Conservation (phyloP, 2,113 vertebrate species). For the Coracopsis vasa region DNA sequence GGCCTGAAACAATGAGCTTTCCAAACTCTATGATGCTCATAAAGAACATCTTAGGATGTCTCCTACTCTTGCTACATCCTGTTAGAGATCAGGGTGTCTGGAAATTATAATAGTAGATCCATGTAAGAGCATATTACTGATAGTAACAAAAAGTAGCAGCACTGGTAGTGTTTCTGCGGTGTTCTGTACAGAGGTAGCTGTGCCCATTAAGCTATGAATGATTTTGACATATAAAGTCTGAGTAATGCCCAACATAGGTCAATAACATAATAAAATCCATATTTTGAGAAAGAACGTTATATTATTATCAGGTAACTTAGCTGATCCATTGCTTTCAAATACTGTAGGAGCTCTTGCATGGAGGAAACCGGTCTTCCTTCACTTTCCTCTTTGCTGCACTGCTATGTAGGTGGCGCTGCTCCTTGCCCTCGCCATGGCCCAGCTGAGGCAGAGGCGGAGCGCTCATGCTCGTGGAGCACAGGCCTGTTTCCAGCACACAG, state of each 20-base stretch:
- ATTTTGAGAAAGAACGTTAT: neutral
- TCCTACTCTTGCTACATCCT: neutral
- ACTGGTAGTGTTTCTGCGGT: neutral
- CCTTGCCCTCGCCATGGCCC: neutral
- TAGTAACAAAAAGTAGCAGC: neutral
- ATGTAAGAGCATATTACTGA: neutral
- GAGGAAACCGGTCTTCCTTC: neutral
- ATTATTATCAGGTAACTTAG: neutral
- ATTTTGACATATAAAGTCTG: neutral
- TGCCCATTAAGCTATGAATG: neutral
- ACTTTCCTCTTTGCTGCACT: neutral
- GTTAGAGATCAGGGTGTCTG: neutral
- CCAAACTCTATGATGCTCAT: neutral
- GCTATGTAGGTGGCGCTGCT: neutral
- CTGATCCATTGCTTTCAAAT: neutral
- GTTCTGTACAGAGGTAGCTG: neutral
- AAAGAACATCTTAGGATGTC: neutral
- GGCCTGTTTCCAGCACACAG: neutral
- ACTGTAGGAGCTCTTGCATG: neutral
- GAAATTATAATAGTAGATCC: neutral
- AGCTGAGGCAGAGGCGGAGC: neutral
- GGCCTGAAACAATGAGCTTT: neutral
- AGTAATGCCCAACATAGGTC: neutral
- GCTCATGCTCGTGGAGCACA: neutral
- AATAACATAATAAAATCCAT: neutral